phyloP scores from a whole-genome alignment of 2,888 invertebrate species.

The Chymomyza amoena region DNA sequence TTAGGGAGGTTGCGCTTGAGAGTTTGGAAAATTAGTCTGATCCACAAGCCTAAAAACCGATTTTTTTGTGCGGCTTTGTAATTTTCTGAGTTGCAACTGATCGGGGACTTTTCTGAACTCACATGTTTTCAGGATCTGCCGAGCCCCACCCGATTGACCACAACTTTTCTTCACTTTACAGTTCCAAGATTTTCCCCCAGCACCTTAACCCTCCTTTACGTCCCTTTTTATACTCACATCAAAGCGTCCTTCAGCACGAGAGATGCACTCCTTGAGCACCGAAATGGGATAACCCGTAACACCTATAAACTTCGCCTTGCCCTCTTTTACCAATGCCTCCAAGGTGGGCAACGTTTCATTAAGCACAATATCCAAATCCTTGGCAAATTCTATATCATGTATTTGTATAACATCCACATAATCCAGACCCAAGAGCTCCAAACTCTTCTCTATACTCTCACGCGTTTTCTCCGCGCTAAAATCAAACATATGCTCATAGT shows the following conservation, averaged over 20 bases:
- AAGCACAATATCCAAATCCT: conserved; percentile 85
- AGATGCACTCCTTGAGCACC: conserved; percentile 86
- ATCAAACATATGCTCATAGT: conserved; percentile 89
- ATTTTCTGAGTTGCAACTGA: too few relatives aligned
- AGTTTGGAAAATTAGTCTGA: too few relatives aligned
- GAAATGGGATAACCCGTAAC: conserved; percentile 92
- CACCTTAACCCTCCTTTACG: too few relatives aligned
- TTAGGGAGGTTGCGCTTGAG: too few relatives aligned
- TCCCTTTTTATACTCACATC: conserved; percentile 59
- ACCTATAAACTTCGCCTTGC: conserved; percentile 89
- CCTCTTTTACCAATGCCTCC: conserved; percentile 85
- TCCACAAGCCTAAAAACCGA: too few relatives aligned
- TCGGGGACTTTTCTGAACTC: too few relatives aligned
- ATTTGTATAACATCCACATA: conserved; percentile 96
- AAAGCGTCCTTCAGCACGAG: conserved; percentile 80
- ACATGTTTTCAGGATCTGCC: too few relatives aligned
- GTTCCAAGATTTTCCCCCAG: too few relatives aligned
- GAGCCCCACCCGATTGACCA: too few relatives aligned
- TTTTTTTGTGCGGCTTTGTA: too few relatives aligned
- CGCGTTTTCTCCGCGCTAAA: conserved; percentile 88
- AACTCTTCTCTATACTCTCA: conserved; percentile 87
- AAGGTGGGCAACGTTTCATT: conserved; percentile 93
- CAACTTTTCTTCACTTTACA: too few relatives aligned
- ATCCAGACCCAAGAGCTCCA: conserved; percentile 85
- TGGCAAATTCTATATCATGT: conserved; percentile 95